Conservation (phyloP, 2,888 invertebrate species). For the Papilio elwesi region DNA sequence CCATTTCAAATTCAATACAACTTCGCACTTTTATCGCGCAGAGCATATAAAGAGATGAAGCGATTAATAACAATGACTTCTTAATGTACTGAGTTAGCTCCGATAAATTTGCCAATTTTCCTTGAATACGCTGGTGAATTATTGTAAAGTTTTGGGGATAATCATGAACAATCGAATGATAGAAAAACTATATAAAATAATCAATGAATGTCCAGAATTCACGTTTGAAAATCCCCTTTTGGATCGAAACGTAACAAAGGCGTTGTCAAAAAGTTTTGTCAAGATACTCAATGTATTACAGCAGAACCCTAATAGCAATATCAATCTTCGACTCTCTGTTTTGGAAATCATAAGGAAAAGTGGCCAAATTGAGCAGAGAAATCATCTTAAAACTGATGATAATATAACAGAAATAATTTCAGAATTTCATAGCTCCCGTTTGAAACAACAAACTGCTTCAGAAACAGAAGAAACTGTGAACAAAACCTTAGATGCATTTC, state of each 20-base stretch:
- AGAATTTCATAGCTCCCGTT: constrained; percentile 56
- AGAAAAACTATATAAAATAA: constrained; percentile 64
- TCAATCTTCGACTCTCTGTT: constrained; percentile 61
- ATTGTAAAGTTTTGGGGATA: neutral
- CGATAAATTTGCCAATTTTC: neutral
- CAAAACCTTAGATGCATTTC: constrained; percentile 64
- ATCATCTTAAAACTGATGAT: constrained; percentile 64
- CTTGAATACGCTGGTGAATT: neutral
- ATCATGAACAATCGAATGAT: constrained; percentile 69
- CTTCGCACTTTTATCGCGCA: no score
- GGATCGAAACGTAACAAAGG: constrained; percentile 65
- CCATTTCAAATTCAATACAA: no score
- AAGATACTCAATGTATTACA: constrained; percentile 64
- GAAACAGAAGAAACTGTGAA: constrained; percentile 45
- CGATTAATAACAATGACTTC: no score
- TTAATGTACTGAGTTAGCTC: neutral
- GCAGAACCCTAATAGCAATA: constrained; percentile 59
- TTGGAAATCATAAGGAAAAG: constrained; percentile 67
- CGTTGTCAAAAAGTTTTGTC: constrained; percentile 69
- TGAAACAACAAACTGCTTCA: constrained; percentile 42
- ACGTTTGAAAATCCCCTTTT: constrained; percentile 67
- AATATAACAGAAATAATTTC: constrained; percentile 56
- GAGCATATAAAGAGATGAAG: no score
- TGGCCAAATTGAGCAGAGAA: constrained; percentile 62
- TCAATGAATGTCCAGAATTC: constrained; percentile 63